Base-by-base conservation (phyloP, 2,797 vertebrate genomes). In the Pelodytes ibericus region DNA sequence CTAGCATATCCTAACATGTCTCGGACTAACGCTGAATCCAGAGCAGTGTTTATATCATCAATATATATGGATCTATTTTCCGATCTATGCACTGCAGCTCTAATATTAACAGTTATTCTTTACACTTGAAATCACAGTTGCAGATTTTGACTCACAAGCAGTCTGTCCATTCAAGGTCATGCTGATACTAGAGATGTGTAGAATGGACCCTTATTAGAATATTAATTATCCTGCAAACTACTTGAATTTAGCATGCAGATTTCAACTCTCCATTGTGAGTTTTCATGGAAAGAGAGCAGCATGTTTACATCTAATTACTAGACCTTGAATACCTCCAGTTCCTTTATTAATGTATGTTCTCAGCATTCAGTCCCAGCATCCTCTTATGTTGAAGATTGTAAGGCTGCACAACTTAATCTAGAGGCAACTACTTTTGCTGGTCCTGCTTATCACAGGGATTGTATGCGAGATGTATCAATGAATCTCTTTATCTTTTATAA, bases 261-360 rank as follows among this genome's bases (percentile, higher is more conserved):
- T n/a, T n/a, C 33, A 71, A 47, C 36, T 62, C 64, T 61, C 73
- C 8, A 29, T 69, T 51, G 73, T 59, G 29, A 25, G 65, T 75
- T 75, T 68, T 47, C 68, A 65, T n/a, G 60, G 68, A 58, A 64
- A 71, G 41, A 33, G 33, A 71, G 36, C 47, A n/a, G n/a, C n/a
- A n/a, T n/a, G n/a, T n/a, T n/a, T n/a, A n/a, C n/a, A n/a, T n/a
- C n/a, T n/a, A n/a, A n/a, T n/a, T n/a, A n/a, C 29, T 26, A 59
- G 33, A 33, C 68, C 68, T 71, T 71, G 75, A 63, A 66, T 64
- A 47, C 65, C 68, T 77, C 75, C 67, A 62, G 36, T 65, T 60
- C 24, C 68, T 65, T 66, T 51, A 64, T 77, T 77, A 77, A 71
- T 65, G 51, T 65, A 59, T 62, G 67, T 26, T 65, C 33, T 51